Percentiles rank a stretch among this genome's conserved stretches.
phyloP scores from a whole-genome alignment of 2,888 invertebrate genomes.

The Autographa pulchrina region DNA sequence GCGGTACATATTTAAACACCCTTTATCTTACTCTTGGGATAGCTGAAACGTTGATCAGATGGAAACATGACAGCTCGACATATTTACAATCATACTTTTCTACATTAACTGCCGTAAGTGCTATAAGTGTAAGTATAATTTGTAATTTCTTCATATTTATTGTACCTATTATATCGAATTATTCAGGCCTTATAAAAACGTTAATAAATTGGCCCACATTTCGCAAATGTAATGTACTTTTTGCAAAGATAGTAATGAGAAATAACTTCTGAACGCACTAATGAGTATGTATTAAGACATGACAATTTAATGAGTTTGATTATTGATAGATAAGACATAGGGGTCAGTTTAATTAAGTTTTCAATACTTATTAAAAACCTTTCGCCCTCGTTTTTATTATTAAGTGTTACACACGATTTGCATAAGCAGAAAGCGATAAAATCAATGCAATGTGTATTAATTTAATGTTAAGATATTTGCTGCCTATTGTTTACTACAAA shows the following conservation, averaged over 20 bases:
- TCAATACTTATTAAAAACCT: neutral
- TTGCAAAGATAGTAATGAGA: neutral
- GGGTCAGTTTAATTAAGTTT: neutral
- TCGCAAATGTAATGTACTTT: neutral
- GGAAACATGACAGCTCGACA: too few relatives aligned
- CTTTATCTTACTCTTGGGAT: too few relatives aligned
- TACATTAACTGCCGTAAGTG: too few relatives aligned
- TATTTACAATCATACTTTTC: too few relatives aligned
- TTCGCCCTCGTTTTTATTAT: neutral
- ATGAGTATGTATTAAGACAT: conserved; percentile 8
- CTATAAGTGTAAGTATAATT: too few relatives aligned
- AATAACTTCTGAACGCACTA: conserved; percentile 4
- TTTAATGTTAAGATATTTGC: conserved; percentile 4
- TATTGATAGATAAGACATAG: neutral
- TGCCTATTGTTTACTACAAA: neutral
- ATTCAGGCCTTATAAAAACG: neutral
- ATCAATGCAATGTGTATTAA: conserved; percentile 6
- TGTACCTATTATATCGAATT: neutral
- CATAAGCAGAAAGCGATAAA: conserved; percentile 2
- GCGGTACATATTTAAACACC: too few relatives aligned
- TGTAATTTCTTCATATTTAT: too few relatives aligned
- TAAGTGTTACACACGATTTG: conserved; percentile 3
- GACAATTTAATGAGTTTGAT: conserved; percentile 7
- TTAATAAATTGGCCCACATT: neutral
- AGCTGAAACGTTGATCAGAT: too few relatives aligned